phyloP scores from a whole-genome alignment of 2,113 vertebrate genomes.

The Phrynocephalus versicolor region DNA sequence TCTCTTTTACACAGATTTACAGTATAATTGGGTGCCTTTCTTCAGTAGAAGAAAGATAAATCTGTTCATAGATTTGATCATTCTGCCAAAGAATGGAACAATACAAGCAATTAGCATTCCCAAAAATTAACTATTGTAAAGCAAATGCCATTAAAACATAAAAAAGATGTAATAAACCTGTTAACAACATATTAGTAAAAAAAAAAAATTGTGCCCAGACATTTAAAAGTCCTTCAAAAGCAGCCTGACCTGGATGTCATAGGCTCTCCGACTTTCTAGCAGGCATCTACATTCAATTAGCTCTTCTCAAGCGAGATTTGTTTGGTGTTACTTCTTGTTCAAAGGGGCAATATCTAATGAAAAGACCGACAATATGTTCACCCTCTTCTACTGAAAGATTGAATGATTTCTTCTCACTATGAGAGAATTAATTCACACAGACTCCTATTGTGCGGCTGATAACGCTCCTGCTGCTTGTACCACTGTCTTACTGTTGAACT shows the following conservation, averaged over 20 bases:
- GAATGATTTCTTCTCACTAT: conserved; percentile 39
- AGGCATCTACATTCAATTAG: conserved; percentile 8
- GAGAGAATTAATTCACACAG: conserved; percentile 35
- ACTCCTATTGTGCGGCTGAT: conserved; percentile 24
- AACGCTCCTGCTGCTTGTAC: conserved; percentile 34
- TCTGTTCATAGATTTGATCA: no score
- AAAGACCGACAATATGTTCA: background rate
- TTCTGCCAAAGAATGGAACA: no score
- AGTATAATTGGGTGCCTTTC: no score
- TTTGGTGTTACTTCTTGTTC: background rate
- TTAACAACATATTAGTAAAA: background rate
- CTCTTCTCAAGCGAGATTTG: conserved; percentile 30
- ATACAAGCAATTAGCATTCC: background rate
- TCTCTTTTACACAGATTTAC: no score
- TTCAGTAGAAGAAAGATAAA: no score
- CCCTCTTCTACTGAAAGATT: background rate
- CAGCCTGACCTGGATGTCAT: background rate
- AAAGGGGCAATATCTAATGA: conserved; percentile 15
- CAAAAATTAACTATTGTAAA: background rate
- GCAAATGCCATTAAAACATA: background rate
- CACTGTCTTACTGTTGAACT: conserved; percentile 36
- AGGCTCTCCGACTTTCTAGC: background rate
- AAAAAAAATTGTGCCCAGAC: background rate
- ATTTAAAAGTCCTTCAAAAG: background rate
- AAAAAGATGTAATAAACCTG: background rate